Conservation (phyloP, 1,140 invertebrate species). For the Pollicipes pollicipes region DNA sequence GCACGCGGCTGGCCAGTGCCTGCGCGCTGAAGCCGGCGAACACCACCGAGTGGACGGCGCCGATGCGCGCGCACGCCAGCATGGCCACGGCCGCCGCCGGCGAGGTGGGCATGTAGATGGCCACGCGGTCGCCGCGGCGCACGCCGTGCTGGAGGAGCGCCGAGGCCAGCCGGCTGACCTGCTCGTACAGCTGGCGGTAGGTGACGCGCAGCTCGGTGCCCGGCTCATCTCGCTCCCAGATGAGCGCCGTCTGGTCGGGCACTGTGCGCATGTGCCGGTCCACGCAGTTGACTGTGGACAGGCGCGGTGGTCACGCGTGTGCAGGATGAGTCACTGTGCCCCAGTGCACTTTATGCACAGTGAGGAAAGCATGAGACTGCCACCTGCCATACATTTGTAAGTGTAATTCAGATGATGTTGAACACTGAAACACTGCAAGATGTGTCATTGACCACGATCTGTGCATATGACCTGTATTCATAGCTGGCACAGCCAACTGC, state of each 20-base stretch:
- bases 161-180: conserved; percentile 31
- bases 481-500: too few species aligned
- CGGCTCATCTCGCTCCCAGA: conserved; percentile 40
- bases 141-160: conserved; percentile 26
- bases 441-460: too few species aligned
- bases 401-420: background rate
- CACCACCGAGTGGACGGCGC: conserved; percentile 28
- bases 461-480: too few species aligned
- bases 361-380: background rate
- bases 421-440: too few species aligned
- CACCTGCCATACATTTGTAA: conserved; percentile 1
- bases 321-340: conserved; percentile 8
- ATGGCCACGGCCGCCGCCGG: conserved; percentile 32
- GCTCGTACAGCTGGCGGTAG: conserved; percentile 25
- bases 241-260: conserved; percentile 30
- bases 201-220: conserved; percentile 28
- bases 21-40: conserved; percentile 43
- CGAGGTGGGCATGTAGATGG: conserved; percentile 34
- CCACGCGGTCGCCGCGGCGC: conserved; percentile 33
- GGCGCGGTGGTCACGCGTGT: conserved; percentile 12
- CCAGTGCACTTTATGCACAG: background rate
- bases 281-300: conserved; percentile 30
- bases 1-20: conserved; percentile 34
- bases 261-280: conserved; percentile 29
- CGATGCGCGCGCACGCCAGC: conserved; percentile 34